Conservation (phyloP, 2,888 invertebrate genomes). For the Athrips mouffetella region DNA sequence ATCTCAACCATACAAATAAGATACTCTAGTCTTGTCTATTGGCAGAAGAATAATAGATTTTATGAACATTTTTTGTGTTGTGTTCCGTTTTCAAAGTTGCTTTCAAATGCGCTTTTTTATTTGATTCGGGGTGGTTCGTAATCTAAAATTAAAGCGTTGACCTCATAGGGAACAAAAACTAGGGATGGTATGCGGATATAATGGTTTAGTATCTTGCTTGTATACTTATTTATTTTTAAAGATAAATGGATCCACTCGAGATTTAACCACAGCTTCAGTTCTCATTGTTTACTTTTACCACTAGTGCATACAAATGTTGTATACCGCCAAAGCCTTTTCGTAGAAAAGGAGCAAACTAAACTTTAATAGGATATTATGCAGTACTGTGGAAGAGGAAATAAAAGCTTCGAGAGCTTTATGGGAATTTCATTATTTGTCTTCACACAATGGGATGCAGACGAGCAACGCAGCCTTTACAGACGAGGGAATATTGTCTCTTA, state of each 20-base stretch:
- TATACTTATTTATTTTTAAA: neutral
- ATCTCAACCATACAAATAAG: no score
- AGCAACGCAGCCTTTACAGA: slow-evolving; percentile 39
- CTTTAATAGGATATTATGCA: slow-evolving; percentile 56
- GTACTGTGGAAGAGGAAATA: slow-evolving; percentile 57
- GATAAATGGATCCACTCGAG: neutral
- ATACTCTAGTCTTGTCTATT: no score
- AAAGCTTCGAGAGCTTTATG: slow-evolving; percentile 58
- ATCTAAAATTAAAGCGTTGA: neutral
- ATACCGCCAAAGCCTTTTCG: slow-evolving; percentile 33
- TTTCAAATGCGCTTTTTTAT: slow-evolving; percentile 11
- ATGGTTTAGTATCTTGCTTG: neutral
- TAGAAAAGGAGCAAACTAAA: slow-evolving; percentile 47
- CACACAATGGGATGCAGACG: slow-evolving; percentile 49
- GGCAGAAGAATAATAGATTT: no score
- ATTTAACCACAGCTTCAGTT: slow-evolving; percentile 1
- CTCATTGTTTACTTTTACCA: neutral
- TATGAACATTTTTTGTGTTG: no score
- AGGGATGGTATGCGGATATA: slow-evolving; percentile 3
- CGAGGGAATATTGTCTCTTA: slow-evolving; percentile 45
- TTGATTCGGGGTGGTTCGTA: neutral
- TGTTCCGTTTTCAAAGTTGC: no score
- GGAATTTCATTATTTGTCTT: slow-evolving; percentile 56
- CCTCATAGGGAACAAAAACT: neutral
- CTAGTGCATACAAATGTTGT: neutral